Percentiles rank a stretch among this genome's conserved stretches.
These are phyloP conservation scores for Spondyliosoma cantharus DNA, from an alignment of 2,797 vertebrate genomes.

Conservation along the genomic window DNA sequence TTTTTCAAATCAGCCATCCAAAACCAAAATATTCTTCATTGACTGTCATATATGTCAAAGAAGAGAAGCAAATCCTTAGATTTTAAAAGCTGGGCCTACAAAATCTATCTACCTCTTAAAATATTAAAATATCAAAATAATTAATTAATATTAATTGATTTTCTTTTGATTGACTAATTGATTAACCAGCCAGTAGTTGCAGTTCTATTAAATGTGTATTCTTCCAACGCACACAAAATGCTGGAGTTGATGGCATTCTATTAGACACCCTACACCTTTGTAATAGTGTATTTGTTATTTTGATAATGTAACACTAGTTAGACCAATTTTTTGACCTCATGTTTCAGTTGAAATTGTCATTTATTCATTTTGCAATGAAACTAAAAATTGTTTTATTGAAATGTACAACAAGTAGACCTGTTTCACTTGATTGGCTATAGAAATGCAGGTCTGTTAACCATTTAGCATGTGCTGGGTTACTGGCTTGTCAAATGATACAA, in stretches of 20 bases:
- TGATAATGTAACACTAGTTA: not conserved
- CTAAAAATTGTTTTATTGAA: not conserved
- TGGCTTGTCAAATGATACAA: not conserved
- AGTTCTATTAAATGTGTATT: not conserved
- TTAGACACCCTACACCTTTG: not conserved
- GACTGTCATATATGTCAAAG: too few relatives aligned
- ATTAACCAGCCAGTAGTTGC: too few relatives aligned
- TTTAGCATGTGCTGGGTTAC: not conserved
- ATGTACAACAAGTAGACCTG: constrained; percentile 8
- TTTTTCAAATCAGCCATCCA: too few relatives aligned
- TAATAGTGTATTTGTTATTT: not conserved
- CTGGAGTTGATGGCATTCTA: not conserved
- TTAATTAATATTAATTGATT: too few relatives aligned
- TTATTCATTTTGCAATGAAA: not conserved
- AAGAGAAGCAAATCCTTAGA: too few relatives aligned
- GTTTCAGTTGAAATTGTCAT: not conserved
- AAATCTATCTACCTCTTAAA: too few relatives aligned
- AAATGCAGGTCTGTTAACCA: too few relatives aligned
- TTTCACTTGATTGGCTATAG: too few relatives aligned
- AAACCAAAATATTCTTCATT: too few relatives aligned
- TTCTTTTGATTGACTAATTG: too few relatives aligned
- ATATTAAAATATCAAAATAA: too few relatives aligned
- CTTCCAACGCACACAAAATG: not conserved
- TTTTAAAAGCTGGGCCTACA: too few relatives aligned
- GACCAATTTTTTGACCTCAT: not conserved